A percentile compares a stretch with the other conserved stretches of the same genome.
These are phyloP conservation scores for Nothocercus julius DNA, from an alignment of 2,113 vertebrate species.

Conservation along the genomic window DNA sequence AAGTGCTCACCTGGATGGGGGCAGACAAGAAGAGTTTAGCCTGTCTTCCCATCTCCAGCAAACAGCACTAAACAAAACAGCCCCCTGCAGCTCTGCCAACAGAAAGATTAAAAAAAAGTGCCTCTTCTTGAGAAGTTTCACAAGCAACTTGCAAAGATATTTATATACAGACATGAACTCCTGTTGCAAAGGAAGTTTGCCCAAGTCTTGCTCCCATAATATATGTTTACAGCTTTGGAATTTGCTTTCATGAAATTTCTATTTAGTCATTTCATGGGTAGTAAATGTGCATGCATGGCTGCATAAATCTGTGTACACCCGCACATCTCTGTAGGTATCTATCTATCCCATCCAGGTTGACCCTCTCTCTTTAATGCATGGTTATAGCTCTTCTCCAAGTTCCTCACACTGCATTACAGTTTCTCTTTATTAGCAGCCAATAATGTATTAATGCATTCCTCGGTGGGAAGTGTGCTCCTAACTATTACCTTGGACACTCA, in stretches of 20 bases:
- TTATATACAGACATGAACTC: not conserved
- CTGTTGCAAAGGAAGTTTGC: not conserved
- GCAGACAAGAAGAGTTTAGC: fast-evolving
- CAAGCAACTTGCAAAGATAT: not conserved
- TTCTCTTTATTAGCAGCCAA: constrained; percentile 37
- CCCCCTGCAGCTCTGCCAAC: not conserved
- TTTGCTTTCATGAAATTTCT: not conserved
- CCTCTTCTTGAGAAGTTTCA: not conserved
- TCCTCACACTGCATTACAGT: not conserved
- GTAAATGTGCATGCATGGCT: fast-evolving
- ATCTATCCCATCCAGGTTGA: not conserved
- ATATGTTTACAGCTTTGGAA: not conserved
- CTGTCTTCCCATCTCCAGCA: not conserved
- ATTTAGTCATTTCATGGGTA: not conserved
- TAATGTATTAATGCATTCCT: constrained; percentile 53
- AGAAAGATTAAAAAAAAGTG: not conserved
- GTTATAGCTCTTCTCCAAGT: not conserved
- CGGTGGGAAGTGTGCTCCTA: constrained; percentile 52
- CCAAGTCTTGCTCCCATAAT: not conserved
- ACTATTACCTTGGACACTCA: constrained; percentile 72
- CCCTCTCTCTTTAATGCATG: not conserved
- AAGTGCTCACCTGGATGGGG: fast-evolving
- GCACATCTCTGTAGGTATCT: fast-evolving
- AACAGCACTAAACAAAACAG: not conserved
- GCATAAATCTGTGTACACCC: not conserved